phyloP scores from a whole-genome alignment of 1,140 invertebrate species.

The Chrysoperla carnea region DNA sequence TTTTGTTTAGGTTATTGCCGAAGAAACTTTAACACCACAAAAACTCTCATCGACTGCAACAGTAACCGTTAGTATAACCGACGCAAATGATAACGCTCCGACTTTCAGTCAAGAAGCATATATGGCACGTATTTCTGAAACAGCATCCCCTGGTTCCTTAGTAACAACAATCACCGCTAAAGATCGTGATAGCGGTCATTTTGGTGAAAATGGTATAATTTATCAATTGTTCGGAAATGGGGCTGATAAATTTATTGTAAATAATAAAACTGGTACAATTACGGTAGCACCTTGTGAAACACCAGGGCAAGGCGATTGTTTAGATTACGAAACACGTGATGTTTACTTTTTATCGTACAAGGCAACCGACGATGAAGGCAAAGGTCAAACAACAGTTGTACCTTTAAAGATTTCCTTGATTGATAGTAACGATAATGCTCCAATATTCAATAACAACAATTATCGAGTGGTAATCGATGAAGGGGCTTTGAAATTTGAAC shows the following conservation, averaged over 20 bases:
- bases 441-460: slow-evolving; percentile 48
- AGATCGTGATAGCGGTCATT: slow-evolving; percentile 69
- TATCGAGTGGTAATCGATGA: slow-evolving; percentile 72
- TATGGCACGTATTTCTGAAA: slow-evolving; percentile 51
- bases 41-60: slow-evolving; percentile 70
- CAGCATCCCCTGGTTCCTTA: slow-evolving; percentile 43
- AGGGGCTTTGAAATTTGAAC: slow-evolving; percentile 65
- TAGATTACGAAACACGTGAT: slow-evolving; percentile 72
- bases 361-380: slow-evolving; percentile 69
- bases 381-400: slow-evolving; percentile 54
- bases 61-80: slow-evolving; percentile 62
- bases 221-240: slow-evolving; percentile 75
- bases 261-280: slow-evolving; percentile 63
- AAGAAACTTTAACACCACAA: slow-evolving; percentile 58
- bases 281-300: slow-evolving; percentile 60
- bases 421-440: slow-evolving; percentile 78
- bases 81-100: slow-evolving; percentile 84
- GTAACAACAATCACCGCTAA: slow-evolving; percentile 61
- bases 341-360: slow-evolving; percentile 75
- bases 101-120: slow-evolving; percentile 59
- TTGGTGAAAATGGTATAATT: slow-evolving; percentile 50
- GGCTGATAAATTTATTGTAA: slow-evolving; percentile 63
- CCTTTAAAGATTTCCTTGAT: slow-evolving; percentile 58
- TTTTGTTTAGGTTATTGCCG: slow-evolving; percentile 52
- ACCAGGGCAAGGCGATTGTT: slow-evolving; percentile 42